Evolutionary conservation across 2,113 vertebrate genomes (phyloP).

Genomic region (Hippolais icterina): DNA sequence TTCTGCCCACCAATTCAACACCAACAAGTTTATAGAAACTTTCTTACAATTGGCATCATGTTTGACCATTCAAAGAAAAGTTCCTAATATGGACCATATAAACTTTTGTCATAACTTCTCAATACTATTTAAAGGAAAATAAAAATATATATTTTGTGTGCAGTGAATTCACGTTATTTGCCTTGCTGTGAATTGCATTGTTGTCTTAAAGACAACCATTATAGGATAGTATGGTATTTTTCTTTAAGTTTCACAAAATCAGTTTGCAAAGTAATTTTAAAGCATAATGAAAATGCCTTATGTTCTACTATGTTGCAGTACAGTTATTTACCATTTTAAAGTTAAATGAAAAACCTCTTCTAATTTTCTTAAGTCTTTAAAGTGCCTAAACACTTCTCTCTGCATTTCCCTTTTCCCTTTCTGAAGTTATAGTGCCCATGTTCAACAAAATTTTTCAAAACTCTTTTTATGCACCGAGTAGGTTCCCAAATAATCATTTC

Average conservation of each 20-base stretch:
- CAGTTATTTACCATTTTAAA: neutral
- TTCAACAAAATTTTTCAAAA: neutral
- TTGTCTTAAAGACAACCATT: neutral
- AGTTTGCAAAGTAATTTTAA: neutral
- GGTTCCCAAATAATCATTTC: neutral
- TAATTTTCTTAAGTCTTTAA: neutral
- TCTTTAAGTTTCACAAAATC: neutral
- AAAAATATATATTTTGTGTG: neutral
- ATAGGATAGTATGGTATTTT: neutral
- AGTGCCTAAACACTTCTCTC: neutral
- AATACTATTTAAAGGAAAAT: neutral
- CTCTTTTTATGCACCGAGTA: neutral
- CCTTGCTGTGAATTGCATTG: neutral
- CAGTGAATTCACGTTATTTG: neutral
- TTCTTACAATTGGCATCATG: neutral
- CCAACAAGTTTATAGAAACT: neutral
- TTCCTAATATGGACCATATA: neutral
- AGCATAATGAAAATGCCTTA: neutral
- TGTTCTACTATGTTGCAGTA: neutral
- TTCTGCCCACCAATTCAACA: neutral
- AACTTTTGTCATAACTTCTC: neutral
- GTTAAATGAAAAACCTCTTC: neutral
- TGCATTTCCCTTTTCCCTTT: neutral
- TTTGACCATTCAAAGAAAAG: neutral
- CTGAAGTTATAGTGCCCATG: neutral